Base-by-base conservation (phyloP, 2,888 invertebrate species). In the Philereme transversata region DNA sequence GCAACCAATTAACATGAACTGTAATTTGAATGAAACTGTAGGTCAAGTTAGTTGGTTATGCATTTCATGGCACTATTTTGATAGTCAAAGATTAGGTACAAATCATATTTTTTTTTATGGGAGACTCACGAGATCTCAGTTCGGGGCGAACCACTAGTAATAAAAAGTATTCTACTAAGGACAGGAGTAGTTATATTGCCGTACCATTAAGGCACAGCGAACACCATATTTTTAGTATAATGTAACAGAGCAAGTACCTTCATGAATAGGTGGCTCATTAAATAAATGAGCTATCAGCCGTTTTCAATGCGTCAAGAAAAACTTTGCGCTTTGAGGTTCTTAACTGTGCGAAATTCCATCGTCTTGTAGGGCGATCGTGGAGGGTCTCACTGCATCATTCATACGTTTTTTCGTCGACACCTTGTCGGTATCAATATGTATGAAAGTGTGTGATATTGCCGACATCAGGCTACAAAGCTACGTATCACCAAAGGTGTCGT, bases 321-420 rank as follows among this genome's bases (percentile, higher is more conserved):
- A 89, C 78, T 79, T 80, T 77, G 77, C 78, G 78, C 83, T 87
- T 86, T 84, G 81, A 82, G 77, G 73, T 79, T 74, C 76, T 77
- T 83, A 86, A 84, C 84, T 86, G 87, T 83, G 86, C 79, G 82
- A 86, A 86, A 91, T 91, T 86, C 91, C 76, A 81, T 87, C 78
- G 83, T 82, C 86, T 82, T 89, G 90, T 90, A 85, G 86, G 81
- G 86, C 83, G 73, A 77, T 72, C 72, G 77, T 70, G 84, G 87
- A 76, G 86, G 78, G 86, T 87, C 88, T 83, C 90, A 80, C 90
- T 91, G 90, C 86, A 91, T 92, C 87, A 91, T 91, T 91, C 90
- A 92, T 88, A 77, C 58, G 80, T 82, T 91, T 91, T 92, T 92
- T 91, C 82, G 79, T 74, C 75, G 81, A 88, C 91, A 90, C 90